phyloP scores from a whole-genome alignment of 2,797 vertebrate species.

The Petrocephalus sullivani region DNA sequence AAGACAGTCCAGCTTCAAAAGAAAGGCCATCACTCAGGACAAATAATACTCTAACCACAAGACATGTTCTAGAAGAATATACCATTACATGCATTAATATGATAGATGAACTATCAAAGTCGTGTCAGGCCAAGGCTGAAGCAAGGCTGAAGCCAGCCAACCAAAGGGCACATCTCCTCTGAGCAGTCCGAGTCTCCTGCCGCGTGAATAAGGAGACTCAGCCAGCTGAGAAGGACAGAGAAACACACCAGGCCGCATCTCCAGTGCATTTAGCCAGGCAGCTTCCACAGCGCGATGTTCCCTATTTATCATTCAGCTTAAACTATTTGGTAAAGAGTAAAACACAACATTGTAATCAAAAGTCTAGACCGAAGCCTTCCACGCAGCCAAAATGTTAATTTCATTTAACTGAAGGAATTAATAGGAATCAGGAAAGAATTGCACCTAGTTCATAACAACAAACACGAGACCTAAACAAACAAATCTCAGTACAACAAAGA shows the following conservation, averaged over 20 bases:
- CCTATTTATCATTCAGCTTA: not conserved
- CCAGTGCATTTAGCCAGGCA: not conserved
- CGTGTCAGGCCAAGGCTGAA: not conserved
- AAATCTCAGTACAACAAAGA: conserved; percentile 45
- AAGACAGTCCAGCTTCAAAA: not conserved
- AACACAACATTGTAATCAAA: not conserved
- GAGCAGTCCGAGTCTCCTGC: not conserved
- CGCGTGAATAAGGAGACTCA: not conserved
- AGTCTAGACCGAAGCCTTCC: not conserved
- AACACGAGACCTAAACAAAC: conserved; percentile 52
- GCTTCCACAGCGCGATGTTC: not conserved
- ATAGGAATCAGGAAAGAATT: conserved; percentile 37
- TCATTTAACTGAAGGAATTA: not conserved
- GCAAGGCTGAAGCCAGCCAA: not conserved
- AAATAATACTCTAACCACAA: not conserved
- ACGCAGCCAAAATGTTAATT: not conserved
- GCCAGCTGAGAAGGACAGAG: not conserved
- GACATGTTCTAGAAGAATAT: not conserved
- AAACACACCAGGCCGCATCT: not conserved
- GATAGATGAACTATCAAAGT: not conserved
- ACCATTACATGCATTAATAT: not conserved
- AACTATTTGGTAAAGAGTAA: not conserved
- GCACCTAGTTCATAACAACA: conserved; percentile 39
- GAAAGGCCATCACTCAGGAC: not conserved
- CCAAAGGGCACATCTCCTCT: not conserved